A percentile compares a stretch with the other conserved stretches of the same genome.
These are phyloP conservation scores for Pogona vitticeps DNA, from an alignment of 2,113 vertebrate genomes.

Conservation along the genomic window DNA sequence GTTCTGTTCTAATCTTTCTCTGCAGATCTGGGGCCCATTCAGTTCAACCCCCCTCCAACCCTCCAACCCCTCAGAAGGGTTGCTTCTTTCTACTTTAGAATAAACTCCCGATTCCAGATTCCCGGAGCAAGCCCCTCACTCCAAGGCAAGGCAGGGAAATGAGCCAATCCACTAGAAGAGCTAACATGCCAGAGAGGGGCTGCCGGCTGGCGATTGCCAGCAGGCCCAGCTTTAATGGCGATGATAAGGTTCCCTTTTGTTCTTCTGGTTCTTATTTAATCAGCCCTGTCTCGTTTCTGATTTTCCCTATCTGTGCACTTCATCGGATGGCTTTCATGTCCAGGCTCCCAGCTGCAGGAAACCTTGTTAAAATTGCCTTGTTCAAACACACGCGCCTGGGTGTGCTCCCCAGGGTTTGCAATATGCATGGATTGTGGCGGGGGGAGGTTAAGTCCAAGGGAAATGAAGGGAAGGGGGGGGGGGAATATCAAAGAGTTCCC, in stretches of 20 bases:
- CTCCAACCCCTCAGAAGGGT: background rate
- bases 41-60: no score
- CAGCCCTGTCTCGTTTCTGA: slow-evolving; percentile 47
- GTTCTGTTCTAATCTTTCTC: no score
- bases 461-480: background rate
- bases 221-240: slow-evolving; percentile 55
- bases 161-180: slow-evolving; percentile 47
- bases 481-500: slow-evolving; percentile 62
- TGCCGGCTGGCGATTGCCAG: slow-evolving; percentile 48
- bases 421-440: slow-evolving; percentile 7
- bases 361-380: slow-evolving; percentile 54
- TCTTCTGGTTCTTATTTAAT: slow-evolving; percentile 55
- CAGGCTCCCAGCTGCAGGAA: slow-evolving; percentile 63
- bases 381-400: slow-evolving; percentile 50
- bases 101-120: slow-evolving; percentile 30
- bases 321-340: slow-evolving; percentile 58
- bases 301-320: slow-evolving; percentile 38
- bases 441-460: background rate
- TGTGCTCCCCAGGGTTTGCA: slow-evolving; percentile 61
- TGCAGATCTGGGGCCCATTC: no score
- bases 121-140: background rate
- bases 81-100: slow-evolving; percentile 31
- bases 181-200: slow-evolving; percentile 61
- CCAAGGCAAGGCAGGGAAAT: slow-evolving; percentile 17
- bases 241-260: slow-evolving; percentile 65